Base-by-base conservation (phyloP, 2,888 invertebrate species). In the Eretmocerus hayati region DNA sequence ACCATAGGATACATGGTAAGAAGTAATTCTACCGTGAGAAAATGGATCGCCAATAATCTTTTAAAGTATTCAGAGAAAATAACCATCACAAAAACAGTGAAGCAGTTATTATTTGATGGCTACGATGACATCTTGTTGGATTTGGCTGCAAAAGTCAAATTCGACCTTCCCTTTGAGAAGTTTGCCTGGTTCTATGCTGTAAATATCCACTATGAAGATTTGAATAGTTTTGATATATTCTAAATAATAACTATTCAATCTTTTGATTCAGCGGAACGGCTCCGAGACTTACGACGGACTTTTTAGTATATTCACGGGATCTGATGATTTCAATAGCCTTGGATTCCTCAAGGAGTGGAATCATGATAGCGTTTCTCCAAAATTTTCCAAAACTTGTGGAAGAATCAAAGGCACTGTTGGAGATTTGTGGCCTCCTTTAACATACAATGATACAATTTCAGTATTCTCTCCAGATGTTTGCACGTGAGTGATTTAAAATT, bases 111-210 rank as follows among this genome's bases (percentile, higher is more conserved):
- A 11, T 90, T 91, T 66, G 83, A 87, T 52, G 93, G 93, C 2
- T 91, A 87, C 61, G 74, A 84, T 0, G 92, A 93, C 65, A 72
- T 77, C 0, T 62, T 90, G 9, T 72, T 92, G 37, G 65, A 78
- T 57, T 58, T 84, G 53, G 76, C 78, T 33, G 46, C 72, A 35
- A 66, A 76, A 58, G 56, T 84, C 32, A 69, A 83, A 56, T 62
- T 80, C 20, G 57, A 58, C 9, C 78, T 89, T 57, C 87, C 87
- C 0, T 85, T 78, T 59, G 81, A 80, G 26, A 85, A 80, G 62
- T 92, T 94, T 69, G 93, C 87, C 9, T 90, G 91, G 87, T 88
- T 93, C 66, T 85, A 83, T 63, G 72, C 72, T 45, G 88, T 88
- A 68, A 79, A 81, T n/a, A n/a, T n/a, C n/a, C n/a, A n/a, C n/a